Percentiles rank a stretch among this genome's conserved stretches.
Evolutionary conservation across 2,797 vertebrate genomes (phyloP).

Genomic region (Neostethus bicornis): DNA sequence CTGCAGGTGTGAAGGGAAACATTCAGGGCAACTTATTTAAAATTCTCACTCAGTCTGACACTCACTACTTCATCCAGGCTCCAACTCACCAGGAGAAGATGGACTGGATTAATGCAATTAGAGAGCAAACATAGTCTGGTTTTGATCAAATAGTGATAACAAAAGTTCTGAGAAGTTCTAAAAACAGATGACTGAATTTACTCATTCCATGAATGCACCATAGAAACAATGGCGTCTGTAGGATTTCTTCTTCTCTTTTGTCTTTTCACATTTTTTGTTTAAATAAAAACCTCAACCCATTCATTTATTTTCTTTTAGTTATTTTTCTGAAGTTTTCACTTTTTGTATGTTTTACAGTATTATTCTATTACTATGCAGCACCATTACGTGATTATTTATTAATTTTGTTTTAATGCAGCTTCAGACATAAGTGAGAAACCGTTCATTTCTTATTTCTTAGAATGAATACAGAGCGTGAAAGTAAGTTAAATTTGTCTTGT

Average conservation of each 20-base stretch:
- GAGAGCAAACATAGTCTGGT: slow-evolving; percentile 76
- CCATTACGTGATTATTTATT: background rate
- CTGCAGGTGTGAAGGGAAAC: slow-evolving; percentile 91
- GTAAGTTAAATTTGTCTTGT: too few species aligned
- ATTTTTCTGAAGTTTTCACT: background rate
- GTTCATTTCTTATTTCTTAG: background rate
- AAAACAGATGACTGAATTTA: slow-evolving; percentile 7
- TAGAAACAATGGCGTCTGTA: background rate
- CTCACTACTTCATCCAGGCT: slow-evolving; percentile 92
- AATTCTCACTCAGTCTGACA: slow-evolving; percentile 92
- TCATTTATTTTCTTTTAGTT: slow-evolving; percentile 8
- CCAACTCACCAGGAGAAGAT: slow-evolving; percentile 87
- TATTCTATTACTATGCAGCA: background rate
- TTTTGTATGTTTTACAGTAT: background rate
- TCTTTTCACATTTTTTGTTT: too few species aligned
- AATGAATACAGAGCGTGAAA: too few species aligned
- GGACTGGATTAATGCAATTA: slow-evolving; percentile 93
- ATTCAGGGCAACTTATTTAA: slow-evolving; percentile 96
- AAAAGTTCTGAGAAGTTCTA: background rate
- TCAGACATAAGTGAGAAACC: background rate
- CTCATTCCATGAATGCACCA: slow-evolving; percentile 66
- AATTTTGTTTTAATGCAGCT: background rate
- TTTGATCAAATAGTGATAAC: too few species aligned
- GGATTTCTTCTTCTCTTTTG: slow-evolving; percentile 5
- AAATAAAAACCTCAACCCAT: slow-evolving; percentile 7